phyloP scores from a whole-genome alignment of 2,888 invertebrate genomes.

The Drosophila dives region DNA sequence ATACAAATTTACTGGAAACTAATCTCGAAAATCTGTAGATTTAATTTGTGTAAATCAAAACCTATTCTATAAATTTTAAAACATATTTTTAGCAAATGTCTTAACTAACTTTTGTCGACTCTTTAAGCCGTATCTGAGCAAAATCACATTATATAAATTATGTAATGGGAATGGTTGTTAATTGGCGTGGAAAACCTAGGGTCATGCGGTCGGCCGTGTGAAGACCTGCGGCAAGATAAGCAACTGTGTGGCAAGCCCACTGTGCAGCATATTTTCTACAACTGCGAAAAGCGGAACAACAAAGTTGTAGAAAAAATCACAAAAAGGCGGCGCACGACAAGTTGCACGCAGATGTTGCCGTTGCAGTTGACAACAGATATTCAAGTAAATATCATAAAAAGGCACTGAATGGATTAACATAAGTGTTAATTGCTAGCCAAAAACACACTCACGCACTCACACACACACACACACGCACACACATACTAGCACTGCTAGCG shows the following conservation, averaged over 20 bases:
- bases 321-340: constrained; percentile 47
- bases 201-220: constrained; percentile 14
- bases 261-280: constrained; percentile 22
- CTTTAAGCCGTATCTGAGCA: constrained; percentile 24
- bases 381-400: constrained; percentile 52
- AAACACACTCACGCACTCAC: constrained; percentile 1
- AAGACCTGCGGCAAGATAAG: constrained; percentile 36
- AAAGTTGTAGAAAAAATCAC: constrained; percentile 40
- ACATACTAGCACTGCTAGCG: neutral
- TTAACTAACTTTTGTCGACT: constrained; percentile 1
- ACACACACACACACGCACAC: constrained; percentile 4
- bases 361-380: constrained; percentile 34
- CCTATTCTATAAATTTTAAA: neutral
- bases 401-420: constrained; percentile 62
- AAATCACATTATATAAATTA: constrained; percentile 47
- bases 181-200: constrained; percentile 67
- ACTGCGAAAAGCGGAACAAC: constrained; percentile 52
- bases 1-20: neutral
- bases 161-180: constrained; percentile 54
- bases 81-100: neutral
- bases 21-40: neutral
- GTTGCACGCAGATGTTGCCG: constrained; percentile 44
- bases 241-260: constrained; percentile 41
- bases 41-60: neutral
- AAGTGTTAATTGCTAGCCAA: constrained; percentile 62